Conservation (phyloP, 1,140 invertebrate species). For the Drosophila kepulauana region DNA sequence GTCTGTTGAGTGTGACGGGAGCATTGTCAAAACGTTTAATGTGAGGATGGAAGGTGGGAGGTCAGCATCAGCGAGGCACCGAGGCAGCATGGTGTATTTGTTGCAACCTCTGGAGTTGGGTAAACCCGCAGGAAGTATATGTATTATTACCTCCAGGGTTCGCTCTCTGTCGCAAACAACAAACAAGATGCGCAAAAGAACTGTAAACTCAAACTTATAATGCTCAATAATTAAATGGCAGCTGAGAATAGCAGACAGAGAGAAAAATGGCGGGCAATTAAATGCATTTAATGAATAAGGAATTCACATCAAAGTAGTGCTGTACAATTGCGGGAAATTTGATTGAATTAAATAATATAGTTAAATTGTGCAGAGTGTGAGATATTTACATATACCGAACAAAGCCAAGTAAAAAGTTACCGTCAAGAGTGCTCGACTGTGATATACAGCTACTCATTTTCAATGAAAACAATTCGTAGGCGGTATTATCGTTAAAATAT, state of each 20-base stretch:
- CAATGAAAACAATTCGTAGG: too few relatives aligned
- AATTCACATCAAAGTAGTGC: conserved; percentile 38
- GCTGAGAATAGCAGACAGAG: neutral
- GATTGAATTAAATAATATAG: neutral
- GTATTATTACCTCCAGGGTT: conserved; percentile 14
- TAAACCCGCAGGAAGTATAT: conserved; percentile 57
- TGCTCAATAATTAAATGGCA: conserved; percentile 64
- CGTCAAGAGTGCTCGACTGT: too few relatives aligned
- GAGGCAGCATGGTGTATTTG: conserved; percentile 41
- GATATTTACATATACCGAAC: neutral
- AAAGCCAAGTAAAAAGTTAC: neutral
- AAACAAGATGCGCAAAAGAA: conserved; percentile 52
- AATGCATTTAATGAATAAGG: conserved; percentile 46
- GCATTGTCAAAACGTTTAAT: conserved; percentile 68
- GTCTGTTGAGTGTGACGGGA: conserved; percentile 36
- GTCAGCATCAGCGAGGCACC: neutral
- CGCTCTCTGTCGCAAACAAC: conserved; percentile 15
- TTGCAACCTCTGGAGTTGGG: neutral
- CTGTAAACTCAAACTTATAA: conserved; percentile 8
- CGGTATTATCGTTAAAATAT: too few relatives aligned
- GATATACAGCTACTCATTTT: too few relatives aligned
- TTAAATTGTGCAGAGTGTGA: neutral
- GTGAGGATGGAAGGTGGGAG: conserved; percentile 16
- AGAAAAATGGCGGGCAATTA: conserved; percentile 54
- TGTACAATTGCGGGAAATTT: neutral